Percentiles rank a stretch among this genome's conserved stretches.
Conservation (phyloP, 1,140 invertebrate species). For the Melanaphis sacchari region DNA sequence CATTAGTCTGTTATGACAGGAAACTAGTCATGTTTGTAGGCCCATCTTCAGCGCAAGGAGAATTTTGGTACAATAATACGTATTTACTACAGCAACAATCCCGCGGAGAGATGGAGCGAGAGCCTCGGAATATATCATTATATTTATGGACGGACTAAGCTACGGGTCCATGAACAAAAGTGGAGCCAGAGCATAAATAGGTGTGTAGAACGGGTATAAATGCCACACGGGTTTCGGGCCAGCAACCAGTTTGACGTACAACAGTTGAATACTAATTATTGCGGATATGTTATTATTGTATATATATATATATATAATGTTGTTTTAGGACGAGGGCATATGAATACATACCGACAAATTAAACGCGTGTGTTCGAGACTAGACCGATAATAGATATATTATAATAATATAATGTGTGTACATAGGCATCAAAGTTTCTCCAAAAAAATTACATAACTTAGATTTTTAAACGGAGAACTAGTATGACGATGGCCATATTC, state of each 20-base stretch:
- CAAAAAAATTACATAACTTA: slow-evolving; percentile 7
- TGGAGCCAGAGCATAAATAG: slow-evolving; percentile 26
- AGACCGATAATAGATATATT: not conserved
- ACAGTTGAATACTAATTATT: slow-evolving; percentile 44
- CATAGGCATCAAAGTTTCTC: slow-evolving; percentile 23
- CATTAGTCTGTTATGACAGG: no score
- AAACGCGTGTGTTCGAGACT: not conserved
- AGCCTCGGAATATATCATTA: not conserved
- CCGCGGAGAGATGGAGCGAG: not conserved
- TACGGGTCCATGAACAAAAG: slow-evolving; percentile 58
- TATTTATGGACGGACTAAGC: not conserved
- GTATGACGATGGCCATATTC: slow-evolving; percentile 32
- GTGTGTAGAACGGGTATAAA: not conserved
- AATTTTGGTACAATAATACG: not conserved
- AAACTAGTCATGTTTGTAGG: not conserved
- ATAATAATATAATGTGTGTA: not conserved
- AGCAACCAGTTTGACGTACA: slow-evolving; percentile 15
- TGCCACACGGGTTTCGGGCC: not conserved
- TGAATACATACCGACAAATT: not conserved
- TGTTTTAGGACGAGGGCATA: not conserved
- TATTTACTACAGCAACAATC: not conserved
- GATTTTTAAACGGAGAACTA: not conserved
- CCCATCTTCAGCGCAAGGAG: not conserved
- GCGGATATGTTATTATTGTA: not conserved
- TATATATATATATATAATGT: not conserved